A percentile compares a stretch with the other conserved stretches of the same genome.
Evolutionary conservation across 2,888 invertebrate genomes (phyloP).

Genomic region (Cataglyphis livida): DNA sequence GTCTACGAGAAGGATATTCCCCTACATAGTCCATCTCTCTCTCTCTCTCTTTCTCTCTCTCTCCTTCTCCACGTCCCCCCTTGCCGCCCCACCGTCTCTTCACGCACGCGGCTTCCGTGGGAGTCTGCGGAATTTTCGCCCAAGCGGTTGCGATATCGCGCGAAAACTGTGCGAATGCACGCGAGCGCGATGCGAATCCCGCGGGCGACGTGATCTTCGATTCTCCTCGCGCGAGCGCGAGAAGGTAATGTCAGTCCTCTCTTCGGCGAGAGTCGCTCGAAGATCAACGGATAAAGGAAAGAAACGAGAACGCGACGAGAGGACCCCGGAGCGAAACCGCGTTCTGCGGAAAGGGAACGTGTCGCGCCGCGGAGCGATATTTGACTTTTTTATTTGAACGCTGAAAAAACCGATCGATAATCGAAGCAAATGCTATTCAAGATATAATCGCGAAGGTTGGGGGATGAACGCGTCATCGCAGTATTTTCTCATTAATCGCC

Average conservation of each 20-base stretch:
- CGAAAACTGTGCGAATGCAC: conserved; percentile 61
- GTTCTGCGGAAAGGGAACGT: background rate
- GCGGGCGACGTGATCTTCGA: conserved; percentile 61
- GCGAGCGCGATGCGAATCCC: conserved; percentile 26
- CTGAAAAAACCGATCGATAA: background rate
- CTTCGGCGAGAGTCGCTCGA: background rate
- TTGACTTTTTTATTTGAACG: background rate
- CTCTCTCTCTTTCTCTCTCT: conserved; percentile 8
- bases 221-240: conserved; percentile 44
- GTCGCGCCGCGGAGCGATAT: background rate
- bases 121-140: conserved; percentile 55
- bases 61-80: conserved; percentile 1
- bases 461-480: background rate
- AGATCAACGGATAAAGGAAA: conserved; percentile 30
- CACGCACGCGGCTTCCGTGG: background rate
- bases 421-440: background rate
- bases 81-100: background rate
- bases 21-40: conserved; percentile 10
- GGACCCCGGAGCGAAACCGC: background rate
- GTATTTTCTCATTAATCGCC: background rate
- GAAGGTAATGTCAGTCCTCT: background rate
- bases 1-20: conserved; percentile 64
- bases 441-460: background rate
- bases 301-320: conserved; percentile 9
- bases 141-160: conserved; percentile 68